Evolutionary conservation across 1,140 invertebrate species (phyloP).

Genomic region (Drosophila simulans): DNA sequence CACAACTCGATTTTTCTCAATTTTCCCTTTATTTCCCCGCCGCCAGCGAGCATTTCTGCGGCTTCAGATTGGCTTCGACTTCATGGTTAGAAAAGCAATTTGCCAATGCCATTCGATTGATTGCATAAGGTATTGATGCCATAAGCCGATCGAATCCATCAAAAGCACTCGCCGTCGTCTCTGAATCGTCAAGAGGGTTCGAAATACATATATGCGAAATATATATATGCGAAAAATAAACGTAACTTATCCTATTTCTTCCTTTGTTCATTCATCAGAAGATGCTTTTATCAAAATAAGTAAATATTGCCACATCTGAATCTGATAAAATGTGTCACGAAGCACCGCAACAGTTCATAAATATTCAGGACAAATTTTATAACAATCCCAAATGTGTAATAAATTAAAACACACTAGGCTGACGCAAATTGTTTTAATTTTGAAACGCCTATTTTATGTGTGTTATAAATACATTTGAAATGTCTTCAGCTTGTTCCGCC

Average conservation of each 20-base stretch:
- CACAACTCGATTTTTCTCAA: slow-evolving; percentile 33
- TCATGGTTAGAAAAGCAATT: slow-evolving; percentile 53
- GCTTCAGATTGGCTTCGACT: slow-evolving; percentile 37
- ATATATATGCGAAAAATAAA: slow-evolving; percentile 1
- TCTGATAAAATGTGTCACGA: slow-evolving; percentile 18
- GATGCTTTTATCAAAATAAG: slow-evolving; percentile 12
- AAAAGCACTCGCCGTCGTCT: not conserved
- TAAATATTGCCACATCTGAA: slow-evolving; percentile 6
- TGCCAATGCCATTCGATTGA: slow-evolving; percentile 57
- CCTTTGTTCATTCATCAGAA: not conserved
- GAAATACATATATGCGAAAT: slow-evolving; percentile 1
- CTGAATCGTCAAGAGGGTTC: slow-evolving; percentile 7
- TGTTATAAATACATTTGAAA: slow-evolving; percentile 22
- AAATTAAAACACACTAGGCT: slow-evolving; percentile 13
- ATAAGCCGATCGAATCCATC: slow-evolving; percentile 43
- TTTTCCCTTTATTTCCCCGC: slow-evolving; percentile 6
- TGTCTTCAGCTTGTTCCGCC: not conserved
- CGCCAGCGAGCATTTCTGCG: slow-evolving; percentile 19
- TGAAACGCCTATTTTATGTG: slow-evolving; percentile 15
- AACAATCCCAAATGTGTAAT: slow-evolving; percentile 24
- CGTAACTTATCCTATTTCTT: too few relatives aligned
- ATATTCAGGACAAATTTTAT: slow-evolving; percentile 26
- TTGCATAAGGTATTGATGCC: slow-evolving; percentile 54
- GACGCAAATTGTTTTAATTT: slow-evolving; percentile 26
- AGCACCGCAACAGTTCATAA: slow-evolving; percentile 4